Evolutionary conservation across 2,113 vertebrate species (phyloP).

Genomic region (Laticauda laticaudata): DNA sequence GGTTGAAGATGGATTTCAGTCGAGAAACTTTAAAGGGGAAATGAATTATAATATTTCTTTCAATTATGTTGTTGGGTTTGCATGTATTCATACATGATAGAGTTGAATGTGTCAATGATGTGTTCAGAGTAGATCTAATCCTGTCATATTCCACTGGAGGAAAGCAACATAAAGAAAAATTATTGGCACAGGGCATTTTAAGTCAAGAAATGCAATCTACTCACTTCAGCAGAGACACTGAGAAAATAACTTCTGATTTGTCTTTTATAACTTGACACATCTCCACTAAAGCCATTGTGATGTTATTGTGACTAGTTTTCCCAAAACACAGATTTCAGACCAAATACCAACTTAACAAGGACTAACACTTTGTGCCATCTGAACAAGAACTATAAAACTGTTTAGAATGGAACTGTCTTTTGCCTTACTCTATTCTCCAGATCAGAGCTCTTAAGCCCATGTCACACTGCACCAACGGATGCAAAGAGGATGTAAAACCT

Average conservation of each 20-base stretch:
- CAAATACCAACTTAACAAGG: constrained; percentile 57
- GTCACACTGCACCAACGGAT: too few relatives aligned
- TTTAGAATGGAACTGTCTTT: constrained; percentile 17
- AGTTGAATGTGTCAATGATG: constrained; percentile 40
- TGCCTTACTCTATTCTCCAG: constrained; percentile 50
- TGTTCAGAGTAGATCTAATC: constrained; percentile 51
- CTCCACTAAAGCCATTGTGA: constrained; percentile 62
- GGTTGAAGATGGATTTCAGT: not conserved
- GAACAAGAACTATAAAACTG: constrained; percentile 55
- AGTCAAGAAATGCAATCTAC: constrained; percentile 66
- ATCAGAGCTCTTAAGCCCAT: not conserved
- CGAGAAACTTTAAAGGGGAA: not conserved
- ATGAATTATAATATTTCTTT: not conserved
- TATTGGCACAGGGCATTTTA: constrained; percentile 49
- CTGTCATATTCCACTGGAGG: constrained; percentile 58
- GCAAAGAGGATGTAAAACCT: too few relatives aligned
- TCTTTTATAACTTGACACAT: constrained; percentile 67
- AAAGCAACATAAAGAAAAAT: constrained; percentile 54
- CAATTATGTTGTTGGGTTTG: not conserved
- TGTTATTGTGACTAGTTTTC: constrained; percentile 60
- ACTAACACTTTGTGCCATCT: constrained; percentile 55
- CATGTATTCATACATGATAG: constrained; percentile 9
- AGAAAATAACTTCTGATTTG: constrained; percentile 62
- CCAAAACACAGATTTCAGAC: constrained; percentile 59
- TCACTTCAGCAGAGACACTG: constrained; percentile 50